Conservation (phyloP, 2,113 vertebrate species). For the Aegithalos caudatus region DNA sequence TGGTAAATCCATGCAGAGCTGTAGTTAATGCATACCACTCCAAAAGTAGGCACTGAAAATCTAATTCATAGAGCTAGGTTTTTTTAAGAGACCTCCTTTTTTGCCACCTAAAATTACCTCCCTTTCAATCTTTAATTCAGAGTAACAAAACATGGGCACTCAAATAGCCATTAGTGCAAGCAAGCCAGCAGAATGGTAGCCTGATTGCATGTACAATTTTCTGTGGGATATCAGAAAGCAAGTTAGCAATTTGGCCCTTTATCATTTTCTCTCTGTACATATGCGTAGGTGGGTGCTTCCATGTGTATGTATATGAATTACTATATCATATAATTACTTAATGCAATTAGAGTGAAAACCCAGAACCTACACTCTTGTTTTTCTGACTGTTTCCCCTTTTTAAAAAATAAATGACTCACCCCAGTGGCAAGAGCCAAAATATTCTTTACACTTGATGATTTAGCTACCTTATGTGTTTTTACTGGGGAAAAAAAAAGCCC, state of each 20-base stretch:
- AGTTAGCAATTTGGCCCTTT: conserved; percentile 58
- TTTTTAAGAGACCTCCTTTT: neutral
- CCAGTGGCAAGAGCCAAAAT: conserved; percentile 49
- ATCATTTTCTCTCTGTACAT: conserved; percentile 18
- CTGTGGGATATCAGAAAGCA: conserved; percentile 28
- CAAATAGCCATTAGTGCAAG: conserved; percentile 51
- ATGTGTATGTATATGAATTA: neutral
- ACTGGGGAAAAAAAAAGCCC: conserved; percentile 53
- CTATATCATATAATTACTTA: conserved; percentile 46
- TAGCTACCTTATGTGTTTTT: conserved; percentile 79
- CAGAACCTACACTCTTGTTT: conserved; percentile 4
- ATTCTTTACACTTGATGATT: conserved; percentile 69
- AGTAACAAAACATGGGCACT: conserved; percentile 51
- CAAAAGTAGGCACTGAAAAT: neutral
- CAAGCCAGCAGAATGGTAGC: conserved; percentile 40
- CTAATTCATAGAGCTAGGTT: neutral
- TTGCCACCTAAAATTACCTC: conserved; percentile 24
- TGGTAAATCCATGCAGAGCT: neutral
- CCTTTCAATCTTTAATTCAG: conserved; percentile 45
- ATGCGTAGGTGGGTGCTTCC: conserved; percentile 41
- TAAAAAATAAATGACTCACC: conserved; percentile 64
- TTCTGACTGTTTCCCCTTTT: conserved; percentile 54
- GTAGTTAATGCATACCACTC: neutral
- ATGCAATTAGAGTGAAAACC: conserved; percentile 31
- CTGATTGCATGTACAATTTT: conserved; percentile 44